Percentiles rank a stretch among this genome's conserved stretches.
phyloP scores from a whole-genome alignment of 37 sponge, comb jelly and placozoan species.

The Agelas oroides region DNA sequence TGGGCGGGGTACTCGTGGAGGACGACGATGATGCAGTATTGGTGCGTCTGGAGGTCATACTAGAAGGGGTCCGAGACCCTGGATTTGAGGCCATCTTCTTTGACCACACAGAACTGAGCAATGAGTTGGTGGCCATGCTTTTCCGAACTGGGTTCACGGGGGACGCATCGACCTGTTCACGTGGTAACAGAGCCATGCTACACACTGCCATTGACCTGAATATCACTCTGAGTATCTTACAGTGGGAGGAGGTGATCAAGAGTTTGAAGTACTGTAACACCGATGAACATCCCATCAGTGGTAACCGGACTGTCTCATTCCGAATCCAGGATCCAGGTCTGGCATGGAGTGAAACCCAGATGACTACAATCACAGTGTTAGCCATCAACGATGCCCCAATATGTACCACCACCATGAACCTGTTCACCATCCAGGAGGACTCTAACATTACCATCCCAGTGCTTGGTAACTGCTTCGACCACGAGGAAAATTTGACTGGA shows the following conservation, averaged over 20 bases:
- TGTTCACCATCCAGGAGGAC: conserved; percentile 73
- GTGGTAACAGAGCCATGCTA: not conserved
- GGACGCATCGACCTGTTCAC: conserved; percentile 36
- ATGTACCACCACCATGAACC: not conserved
- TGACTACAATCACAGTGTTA: conserved; percentile 53
- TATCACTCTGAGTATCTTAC: conserved; percentile 31
- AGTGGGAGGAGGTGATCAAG: conserved; percentile 57
- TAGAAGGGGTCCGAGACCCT: conserved; percentile 55
- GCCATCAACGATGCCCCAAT: conserved; percentile 82
- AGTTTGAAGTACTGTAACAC: conserved; percentile 87
- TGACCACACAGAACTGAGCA: conserved; percentile 21
- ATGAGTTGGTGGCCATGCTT: not conserved
- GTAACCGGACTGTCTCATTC: conserved; percentile 69
- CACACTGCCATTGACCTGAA: conserved; percentile 29
- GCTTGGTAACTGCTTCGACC: conserved; percentile 71
- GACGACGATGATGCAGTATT: conserved; percentile 83
- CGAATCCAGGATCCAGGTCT: conserved; percentile 65
- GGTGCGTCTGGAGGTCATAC: conserved; percentile 34
- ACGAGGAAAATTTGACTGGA: conserved; percentile 75
- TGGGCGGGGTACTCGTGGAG: conserved; percentile 30
- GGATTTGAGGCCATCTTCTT: conserved; percentile 81
- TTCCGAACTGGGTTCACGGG: conserved; percentile 23
- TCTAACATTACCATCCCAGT: conserved; percentile 65
- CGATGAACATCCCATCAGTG: conserved; percentile 73
- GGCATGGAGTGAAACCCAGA: conserved; percentile 57